A percentile compares a stretch with the other conserved stretches of the same genome.
These are phyloP conservation scores for Cryptotis parvus DNA, from an alignment of 2,113 vertebrate genomes.

Conservation along the genomic window DNA sequence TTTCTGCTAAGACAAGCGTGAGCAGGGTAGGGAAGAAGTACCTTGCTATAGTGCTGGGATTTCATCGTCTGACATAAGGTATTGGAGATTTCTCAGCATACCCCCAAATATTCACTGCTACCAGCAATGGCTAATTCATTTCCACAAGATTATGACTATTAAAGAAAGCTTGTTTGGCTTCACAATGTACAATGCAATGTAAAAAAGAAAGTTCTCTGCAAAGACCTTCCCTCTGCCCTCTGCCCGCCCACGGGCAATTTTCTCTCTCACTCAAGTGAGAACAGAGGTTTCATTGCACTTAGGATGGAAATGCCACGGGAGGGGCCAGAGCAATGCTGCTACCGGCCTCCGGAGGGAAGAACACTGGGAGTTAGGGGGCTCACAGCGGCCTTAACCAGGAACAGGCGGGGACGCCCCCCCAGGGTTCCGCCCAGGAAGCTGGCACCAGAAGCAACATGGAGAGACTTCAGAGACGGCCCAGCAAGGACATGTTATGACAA, in stretches of 20 bases:
- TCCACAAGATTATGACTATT: neutral
- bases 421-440: too few relatives aligned
- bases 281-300: too few relatives aligned
- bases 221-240: slow-evolving; percentile 58
- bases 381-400: too few relatives aligned
- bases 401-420: too few relatives aligned
- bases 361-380: too few relatives aligned
- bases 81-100: neutral
- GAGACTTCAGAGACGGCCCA: too few relatives aligned
- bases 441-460: too few relatives aligned
- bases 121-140: neutral
- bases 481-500: too few relatives aligned
- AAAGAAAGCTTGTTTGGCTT: slow-evolving; percentile 63
- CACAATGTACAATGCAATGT: slow-evolving; percentile 70
- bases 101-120: neutral
- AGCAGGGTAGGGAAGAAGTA: too few relatives aligned
- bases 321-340: slow-evolving; percentile 62
- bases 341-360: too few relatives aligned
- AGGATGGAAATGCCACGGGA: slow-evolving; percentile 70
- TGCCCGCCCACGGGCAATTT: neutral
- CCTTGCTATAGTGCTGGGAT: neutral
- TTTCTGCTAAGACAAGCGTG: too few relatives aligned
- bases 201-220: slow-evolving; percentile 22
- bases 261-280: slow-evolving; percentile 69
- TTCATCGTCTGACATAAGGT: slow-evolving; percentile 2